Evolutionary conservation across 2,797 vertebrate genomes (phyloP).

Genomic region (Ambastaia sidthimunki): DNA sequence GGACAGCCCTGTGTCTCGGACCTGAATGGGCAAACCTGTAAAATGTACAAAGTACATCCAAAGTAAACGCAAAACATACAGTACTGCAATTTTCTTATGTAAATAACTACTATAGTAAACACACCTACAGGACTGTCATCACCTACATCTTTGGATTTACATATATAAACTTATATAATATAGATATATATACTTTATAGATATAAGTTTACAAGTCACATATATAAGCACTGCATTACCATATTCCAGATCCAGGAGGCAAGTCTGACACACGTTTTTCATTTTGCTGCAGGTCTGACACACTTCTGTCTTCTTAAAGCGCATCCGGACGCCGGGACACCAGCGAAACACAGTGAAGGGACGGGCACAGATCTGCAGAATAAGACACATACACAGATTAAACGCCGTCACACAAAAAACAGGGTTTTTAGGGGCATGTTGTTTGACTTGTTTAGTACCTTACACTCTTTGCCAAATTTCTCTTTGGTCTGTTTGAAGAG

Average conservation of each 20-base stretch:
- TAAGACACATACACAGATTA: background rate
- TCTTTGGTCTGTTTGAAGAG: slow-evolving; percentile 89
- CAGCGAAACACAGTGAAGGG: slow-evolving; percentile 98
- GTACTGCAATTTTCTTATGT: too few species aligned
- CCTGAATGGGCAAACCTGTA: slow-evolving; percentile 95
- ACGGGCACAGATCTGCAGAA: slow-evolving; percentile 91
- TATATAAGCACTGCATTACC: slow-evolving; percentile 75
- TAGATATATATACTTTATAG: too few species aligned
- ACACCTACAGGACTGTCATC: too few species aligned
- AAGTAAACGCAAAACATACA: too few species aligned
- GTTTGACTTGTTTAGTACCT: slow-evolving; percentile 76
- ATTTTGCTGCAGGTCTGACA: slow-evolving; percentile 99
- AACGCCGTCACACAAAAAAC: background rate
- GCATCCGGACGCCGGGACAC: slow-evolving; percentile 97
- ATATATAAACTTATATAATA: too few species aligned
- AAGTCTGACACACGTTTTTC: slow-evolving; percentile 99
- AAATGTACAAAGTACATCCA: background rate
- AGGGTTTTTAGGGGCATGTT: background rate
- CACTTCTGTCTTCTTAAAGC: slow-evolving; percentile 99
- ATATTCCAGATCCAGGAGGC: slow-evolving; percentile 94
- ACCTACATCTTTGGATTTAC: too few species aligned
- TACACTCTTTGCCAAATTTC: slow-evolving; percentile 99
- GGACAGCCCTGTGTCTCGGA: slow-evolving; percentile 91
- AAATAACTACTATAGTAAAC: too few species aligned
- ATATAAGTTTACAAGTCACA: background rate